phyloP scores from a whole-genome alignment of 2,888 invertebrate species.

The Diploptera punctata region DNA sequence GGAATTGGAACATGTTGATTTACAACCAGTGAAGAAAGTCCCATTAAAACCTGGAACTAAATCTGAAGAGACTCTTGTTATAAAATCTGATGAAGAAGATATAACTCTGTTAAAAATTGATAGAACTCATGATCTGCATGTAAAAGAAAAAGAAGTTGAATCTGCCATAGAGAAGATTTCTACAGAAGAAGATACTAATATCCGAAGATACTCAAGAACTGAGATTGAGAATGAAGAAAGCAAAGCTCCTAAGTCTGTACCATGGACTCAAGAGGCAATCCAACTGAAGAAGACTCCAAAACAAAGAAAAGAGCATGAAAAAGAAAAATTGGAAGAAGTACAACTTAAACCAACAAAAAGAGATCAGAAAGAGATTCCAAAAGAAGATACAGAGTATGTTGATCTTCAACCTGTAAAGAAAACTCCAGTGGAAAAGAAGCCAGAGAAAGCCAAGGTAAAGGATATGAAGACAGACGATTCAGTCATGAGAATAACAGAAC shows the following conservation, averaged over 20 bases:
- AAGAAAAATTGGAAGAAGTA: constrained; percentile 60
- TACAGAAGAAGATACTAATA: constrained; percentile 21
- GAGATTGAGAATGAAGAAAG: constrained; percentile 21
- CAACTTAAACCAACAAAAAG: too few species aligned
- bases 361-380: constrained; percentile 36
- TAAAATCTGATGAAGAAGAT: constrained; percentile 45
- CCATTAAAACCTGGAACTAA: not conserved
- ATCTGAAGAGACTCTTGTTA: constrained; percentile 38
- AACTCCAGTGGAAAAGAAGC: constrained; percentile 38
- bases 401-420: not conserved
- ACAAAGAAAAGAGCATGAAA: constrained; percentile 54
- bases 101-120: constrained; percentile 45
- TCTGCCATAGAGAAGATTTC: constrained; percentile 2
- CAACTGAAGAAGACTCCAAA: constrained; percentile 53
- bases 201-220: constrained; percentile 41
- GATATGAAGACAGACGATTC: constrained; percentile 37
- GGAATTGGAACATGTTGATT: constrained; percentile 32
- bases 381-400: constrained; percentile 27
- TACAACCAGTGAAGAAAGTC: constrained; percentile 15
- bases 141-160: constrained; percentile 9
- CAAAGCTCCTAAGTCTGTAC: constrained; percentile 5
- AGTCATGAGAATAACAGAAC: constrained; percentile 41
- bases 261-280: constrained; percentile 36
- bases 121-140: constrained; percentile 41
- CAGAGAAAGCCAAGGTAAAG: not conserved